Conservation (phyloP, 2,888 invertebrate genomes). For the Apocheima hispidaria region DNA sequence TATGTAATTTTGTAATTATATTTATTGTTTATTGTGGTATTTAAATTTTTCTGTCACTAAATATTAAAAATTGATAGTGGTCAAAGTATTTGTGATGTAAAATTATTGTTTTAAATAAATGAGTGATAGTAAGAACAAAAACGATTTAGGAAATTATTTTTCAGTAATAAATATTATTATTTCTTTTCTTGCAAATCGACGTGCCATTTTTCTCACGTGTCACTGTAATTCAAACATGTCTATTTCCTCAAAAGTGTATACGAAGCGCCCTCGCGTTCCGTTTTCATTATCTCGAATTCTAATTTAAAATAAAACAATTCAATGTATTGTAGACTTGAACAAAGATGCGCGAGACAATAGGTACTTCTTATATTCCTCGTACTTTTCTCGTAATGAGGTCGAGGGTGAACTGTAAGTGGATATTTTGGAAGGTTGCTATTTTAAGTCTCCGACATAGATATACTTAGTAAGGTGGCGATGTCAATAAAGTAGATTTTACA, state of each 20-base stretch:
- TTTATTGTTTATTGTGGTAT: too few relatives aligned
- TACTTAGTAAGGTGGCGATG: not conserved
- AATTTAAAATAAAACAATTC: constrained; percentile 25
- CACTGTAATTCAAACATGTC: constrained; percentile 14
- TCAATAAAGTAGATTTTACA: too few relatives aligned
- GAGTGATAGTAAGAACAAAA: too few relatives aligned
- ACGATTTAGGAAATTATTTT: too few relatives aligned
- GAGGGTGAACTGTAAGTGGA: not conserved
- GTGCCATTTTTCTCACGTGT: not conserved
- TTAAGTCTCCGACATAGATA: not conserved
- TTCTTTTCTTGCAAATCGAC: not conserved
- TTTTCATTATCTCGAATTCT: constrained; percentile 16
- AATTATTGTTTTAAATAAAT: too few relatives aligned
- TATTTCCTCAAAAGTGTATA: constrained; percentile 15
- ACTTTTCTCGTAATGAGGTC: constrained; percentile 8
- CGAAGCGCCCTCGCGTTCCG: constrained; percentile 2
- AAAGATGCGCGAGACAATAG: constrained; percentile 7
- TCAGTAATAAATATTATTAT: not conserved
- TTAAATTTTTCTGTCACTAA: too few relatives aligned
- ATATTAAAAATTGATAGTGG: too few relatives aligned
- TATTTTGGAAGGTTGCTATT: not conserved
- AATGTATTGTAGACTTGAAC: constrained; percentile 5
- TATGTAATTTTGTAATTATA: too few relatives aligned
- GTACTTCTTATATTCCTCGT: constrained; percentile 6
- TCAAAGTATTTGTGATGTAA: too few relatives aligned